Percentiles rank a stretch among this genome's conserved stretches.
phyloP scores from a whole-genome alignment of 2,888 invertebrate genomes.

The Steinernema carpocapsae region DNA sequence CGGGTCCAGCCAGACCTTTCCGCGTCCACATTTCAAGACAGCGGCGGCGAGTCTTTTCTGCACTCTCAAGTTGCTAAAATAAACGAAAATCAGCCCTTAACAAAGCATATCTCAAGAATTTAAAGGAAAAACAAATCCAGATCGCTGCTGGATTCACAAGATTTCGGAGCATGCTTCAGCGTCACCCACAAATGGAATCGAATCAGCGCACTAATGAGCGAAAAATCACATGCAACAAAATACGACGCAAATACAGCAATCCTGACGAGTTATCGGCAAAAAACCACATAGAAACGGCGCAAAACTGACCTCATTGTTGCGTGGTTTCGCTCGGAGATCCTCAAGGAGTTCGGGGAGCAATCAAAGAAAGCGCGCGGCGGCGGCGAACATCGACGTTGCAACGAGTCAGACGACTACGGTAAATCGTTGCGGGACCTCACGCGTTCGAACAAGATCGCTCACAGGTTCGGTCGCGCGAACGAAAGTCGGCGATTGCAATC shows the following conservation, averaged over 20 bases:
- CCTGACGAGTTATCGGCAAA: too few species aligned
- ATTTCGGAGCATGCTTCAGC: too few species aligned
- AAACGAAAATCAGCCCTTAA: not conserved
- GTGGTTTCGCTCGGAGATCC: not conserved
- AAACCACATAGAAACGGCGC: conserved; percentile 17
- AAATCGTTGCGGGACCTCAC: not conserved
- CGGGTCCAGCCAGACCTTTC: conserved; percentile 99
- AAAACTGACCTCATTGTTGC: conserved; percentile 41
- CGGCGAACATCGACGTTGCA: conserved; percentile 10
- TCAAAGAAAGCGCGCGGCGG: not conserved
- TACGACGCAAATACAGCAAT: not conserved
- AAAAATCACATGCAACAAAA: not conserved
- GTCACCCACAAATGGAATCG: not conserved
- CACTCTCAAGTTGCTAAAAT: conserved; percentile 79
- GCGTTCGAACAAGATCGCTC: not conserved
- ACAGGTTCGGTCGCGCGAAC: too few species aligned
- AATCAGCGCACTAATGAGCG: not conserved
- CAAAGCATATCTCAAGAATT: not conserved
- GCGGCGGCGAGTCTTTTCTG: conserved; percentile 99
- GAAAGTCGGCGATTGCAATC: too few species aligned
- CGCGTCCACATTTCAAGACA: conserved; percentile 97
- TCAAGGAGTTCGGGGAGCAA: not conserved
- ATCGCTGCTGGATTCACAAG: not conserved
- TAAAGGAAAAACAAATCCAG: not conserved
- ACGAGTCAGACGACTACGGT: not conserved